A percentile compares a stretch with the other conserved stretches of the same genome.
Evolutionary conservation across 2,797 vertebrate species (phyloP).

Genomic region (Myioborus melanocephalus): DNA sequence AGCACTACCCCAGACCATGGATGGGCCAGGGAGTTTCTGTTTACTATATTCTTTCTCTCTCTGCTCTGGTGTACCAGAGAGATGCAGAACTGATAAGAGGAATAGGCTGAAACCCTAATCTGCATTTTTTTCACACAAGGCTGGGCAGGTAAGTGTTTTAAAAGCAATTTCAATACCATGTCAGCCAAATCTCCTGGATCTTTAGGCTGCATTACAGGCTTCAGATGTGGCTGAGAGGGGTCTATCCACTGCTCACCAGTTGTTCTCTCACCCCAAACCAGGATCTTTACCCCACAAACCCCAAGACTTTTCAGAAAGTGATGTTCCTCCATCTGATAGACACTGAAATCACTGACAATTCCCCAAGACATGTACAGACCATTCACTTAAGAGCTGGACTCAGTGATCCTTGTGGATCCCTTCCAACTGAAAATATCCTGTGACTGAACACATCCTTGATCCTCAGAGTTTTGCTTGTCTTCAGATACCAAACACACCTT

Average conservation of each 20-base stretch:
- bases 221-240: neutral
- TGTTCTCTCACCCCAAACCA: neutral
- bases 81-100: conserved; percentile 27
- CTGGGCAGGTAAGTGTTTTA: neutral
- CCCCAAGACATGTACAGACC: neutral
- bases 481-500: neutral
- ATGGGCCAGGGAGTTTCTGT: conserved; percentile 5
- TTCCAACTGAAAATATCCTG: neutral
- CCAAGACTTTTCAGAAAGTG: neutral
- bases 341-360: neutral
- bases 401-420: too few relatives aligned
- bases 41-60: neutral
- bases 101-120: neutral
- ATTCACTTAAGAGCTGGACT: neutral
- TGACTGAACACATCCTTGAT: neutral
- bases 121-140: neutral
- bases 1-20: neutral
- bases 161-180: neutral
- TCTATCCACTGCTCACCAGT: neutral
- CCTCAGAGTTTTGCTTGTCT: neutral
- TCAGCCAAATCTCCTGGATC: neutral
- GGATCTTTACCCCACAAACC: neutral
- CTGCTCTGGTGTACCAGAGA: neutral
- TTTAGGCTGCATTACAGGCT: neutral
- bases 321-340: neutral